These are phyloP conservation scores for Crocodylus rhombifer DNA, from an alignment of 2,797 vertebrate genomes.

Conservation along the genomic window DNA sequence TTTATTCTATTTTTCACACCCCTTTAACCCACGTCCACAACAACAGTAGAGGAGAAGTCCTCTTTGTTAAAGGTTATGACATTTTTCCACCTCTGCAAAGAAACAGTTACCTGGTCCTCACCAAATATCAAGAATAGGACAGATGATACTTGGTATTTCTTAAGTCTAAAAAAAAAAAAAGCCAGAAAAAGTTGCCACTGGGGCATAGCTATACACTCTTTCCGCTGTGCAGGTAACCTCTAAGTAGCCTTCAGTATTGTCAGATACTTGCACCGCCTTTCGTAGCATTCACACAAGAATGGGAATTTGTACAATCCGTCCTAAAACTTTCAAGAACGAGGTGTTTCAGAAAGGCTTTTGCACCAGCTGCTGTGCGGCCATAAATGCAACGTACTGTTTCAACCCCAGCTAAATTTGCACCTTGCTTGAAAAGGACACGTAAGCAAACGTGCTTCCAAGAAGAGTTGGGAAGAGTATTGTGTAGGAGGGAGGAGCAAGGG, in stretches of 20 bases:
- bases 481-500: background rate
- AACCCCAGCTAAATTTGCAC: background rate
- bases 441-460: background rate
- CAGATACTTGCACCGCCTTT: background rate
- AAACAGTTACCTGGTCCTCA: background rate
- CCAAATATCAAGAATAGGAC: background rate
- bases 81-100: background rate
- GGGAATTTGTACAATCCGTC: background rate
- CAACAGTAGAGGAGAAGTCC: background rate
- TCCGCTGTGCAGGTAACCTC: background rate
- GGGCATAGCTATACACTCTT: background rate
- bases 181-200: accelerated
- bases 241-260: background rate
- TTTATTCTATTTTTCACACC: background rate
- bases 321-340: background rate
- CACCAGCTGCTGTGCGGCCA: background rate
- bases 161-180: background rate
- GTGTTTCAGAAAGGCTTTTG: slow-evolving; percentile 10
- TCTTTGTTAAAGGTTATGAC: background rate
- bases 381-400: background rate
- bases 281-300: background rate
- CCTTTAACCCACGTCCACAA: background rate
- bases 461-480: background rate
- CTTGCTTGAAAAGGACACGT: background rate
- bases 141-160: background rate